phyloP scores from a whole-genome alignment of 2,888 invertebrate species.

The Omphaloscelis lunosa region DNA sequence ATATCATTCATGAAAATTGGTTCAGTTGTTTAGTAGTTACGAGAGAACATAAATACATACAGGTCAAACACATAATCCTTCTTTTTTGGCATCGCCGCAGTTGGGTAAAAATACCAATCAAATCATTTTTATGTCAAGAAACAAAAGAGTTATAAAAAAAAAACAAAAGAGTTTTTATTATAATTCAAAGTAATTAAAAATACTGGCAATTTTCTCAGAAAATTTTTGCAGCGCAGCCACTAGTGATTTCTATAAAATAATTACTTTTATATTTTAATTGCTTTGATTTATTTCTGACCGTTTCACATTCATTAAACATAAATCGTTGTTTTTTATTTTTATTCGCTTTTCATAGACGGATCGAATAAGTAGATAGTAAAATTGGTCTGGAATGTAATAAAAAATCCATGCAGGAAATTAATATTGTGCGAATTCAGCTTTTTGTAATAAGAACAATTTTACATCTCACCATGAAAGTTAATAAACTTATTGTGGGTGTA shows the following conservation, averaged over 20 bases:
- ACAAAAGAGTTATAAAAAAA: too few species aligned
- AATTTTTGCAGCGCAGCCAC: neutral
- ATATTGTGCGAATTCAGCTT: neutral
- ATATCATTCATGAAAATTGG: too few species aligned
- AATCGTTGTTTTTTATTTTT: neutral
- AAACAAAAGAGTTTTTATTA: neutral
- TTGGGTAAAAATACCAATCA: too few species aligned
- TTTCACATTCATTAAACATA: neutral
- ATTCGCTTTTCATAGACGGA: neutral
- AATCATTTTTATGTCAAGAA: too few species aligned
- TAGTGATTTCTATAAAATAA: neutral
- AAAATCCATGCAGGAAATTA: neutral
- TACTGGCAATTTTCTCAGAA: conserved; percentile 5
- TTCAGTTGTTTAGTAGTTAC: too few species aligned
- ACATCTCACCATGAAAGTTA: neutral
- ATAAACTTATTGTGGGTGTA: too few species aligned
- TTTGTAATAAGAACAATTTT: neutral
- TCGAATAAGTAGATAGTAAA: neutral
- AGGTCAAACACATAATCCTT: too few species aligned
- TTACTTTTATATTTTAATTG: conserved; percentile 7
- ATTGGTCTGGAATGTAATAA: neutral
- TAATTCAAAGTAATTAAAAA: neutral
- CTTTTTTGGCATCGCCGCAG: too few species aligned
- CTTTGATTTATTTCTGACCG: conserved; percentile 15
- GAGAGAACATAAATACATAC: too few species aligned